These are phyloP conservation scores for Abscondita cerata DNA, from an alignment of 2,888 invertebrate genomes.

Conservation along the genomic window DNA sequence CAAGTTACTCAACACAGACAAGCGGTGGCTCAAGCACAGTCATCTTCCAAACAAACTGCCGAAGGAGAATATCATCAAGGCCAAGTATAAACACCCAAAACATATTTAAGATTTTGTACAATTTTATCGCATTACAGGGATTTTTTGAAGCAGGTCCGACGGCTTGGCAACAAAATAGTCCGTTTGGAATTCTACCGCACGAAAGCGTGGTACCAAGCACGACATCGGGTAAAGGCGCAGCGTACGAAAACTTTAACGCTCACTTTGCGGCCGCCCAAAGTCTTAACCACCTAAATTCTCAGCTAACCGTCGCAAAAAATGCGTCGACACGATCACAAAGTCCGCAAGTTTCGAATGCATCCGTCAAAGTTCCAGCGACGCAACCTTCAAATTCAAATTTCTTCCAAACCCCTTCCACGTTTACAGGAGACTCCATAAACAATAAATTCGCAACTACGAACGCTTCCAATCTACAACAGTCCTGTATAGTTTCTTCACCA, in stretches of 20 bases:
- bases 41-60: constrained; percentile 50
- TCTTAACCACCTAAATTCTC: constrained; percentile 70
- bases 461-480: constrained; percentile 69
- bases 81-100: constrained; percentile 54
- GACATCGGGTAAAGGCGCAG: constrained; percentile 58
- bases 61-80: constrained; percentile 62
- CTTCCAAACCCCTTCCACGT: constrained; percentile 67
- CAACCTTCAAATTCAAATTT: constrained; percentile 65
- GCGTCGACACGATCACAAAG: constrained; percentile 60
- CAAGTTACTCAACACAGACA: constrained; percentile 72
- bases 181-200: constrained; percentile 80
- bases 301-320: constrained; percentile 65
- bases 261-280: constrained; percentile 73
- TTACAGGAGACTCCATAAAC: constrained; percentile 58
- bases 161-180: constrained; percentile 81
- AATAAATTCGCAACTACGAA: constrained; percentile 53
- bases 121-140: no score
- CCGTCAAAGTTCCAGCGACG: constrained; percentile 59
- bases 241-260: constrained; percentile 75
- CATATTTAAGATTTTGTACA: neutral
- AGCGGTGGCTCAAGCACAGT: constrained; percentile 63
- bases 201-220: constrained; percentile 76
- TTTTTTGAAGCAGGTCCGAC: constrained; percentile 74
- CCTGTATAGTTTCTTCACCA: constrained; percentile 77
- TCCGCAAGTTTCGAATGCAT: constrained; percentile 57